Base-by-base conservation (phyloP, 2,797 vertebrate genomes). In the Bradypus variegatus region DNA sequence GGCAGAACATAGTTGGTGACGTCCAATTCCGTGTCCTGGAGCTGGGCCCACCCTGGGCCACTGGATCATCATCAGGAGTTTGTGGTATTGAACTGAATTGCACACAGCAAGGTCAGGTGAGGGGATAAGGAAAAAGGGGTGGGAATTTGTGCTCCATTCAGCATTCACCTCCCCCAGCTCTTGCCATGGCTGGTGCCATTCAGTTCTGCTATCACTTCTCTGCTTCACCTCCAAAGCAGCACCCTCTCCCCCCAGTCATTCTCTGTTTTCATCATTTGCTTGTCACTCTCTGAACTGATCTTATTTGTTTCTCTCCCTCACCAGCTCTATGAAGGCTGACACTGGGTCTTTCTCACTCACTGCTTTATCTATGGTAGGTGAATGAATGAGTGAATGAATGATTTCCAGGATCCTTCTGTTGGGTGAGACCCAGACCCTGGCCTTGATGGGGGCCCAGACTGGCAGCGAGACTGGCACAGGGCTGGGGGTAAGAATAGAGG, bases 161-260 rank as follows among this genome's bases (percentile, higher is more conserved):
- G 58, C 14, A 18, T 62, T 62, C 23, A 3, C 41, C 23, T 18
- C 33, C 60, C 58, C 31, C 14, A 10, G 53, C 85, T 72, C 19
- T 16, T 23, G 41, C 64, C 23, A 9, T 0, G 19, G 50, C 58
- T 16, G 53, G 45, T 21, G n/a, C 36, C 78, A 48, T 2, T 38
- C 50, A 7, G 67, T 53, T 4, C 64, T 69, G 79, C 60, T 10
- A 2, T 21, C 33, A 6, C 36, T 8, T 55, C 13, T 10, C 38
- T 48, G 67, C 33, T 21, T 55, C 18, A 2, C 38, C 58, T 29
- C 29, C 77, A 45, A 4, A 70, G 67, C 62, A 36, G 23, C 36
- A 6, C 15, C 12, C 15, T 36, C 25, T 2, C 29, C 2, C 36
- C 1, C 25, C 55, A 10, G 12, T 67, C 14, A 6, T 12, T 13